Percentiles rank a stretch among this genome's conserved stretches.
phyloP scores from a whole-genome alignment of 1,140 invertebrate species.

The Luehdorfia chinensis region DNA sequence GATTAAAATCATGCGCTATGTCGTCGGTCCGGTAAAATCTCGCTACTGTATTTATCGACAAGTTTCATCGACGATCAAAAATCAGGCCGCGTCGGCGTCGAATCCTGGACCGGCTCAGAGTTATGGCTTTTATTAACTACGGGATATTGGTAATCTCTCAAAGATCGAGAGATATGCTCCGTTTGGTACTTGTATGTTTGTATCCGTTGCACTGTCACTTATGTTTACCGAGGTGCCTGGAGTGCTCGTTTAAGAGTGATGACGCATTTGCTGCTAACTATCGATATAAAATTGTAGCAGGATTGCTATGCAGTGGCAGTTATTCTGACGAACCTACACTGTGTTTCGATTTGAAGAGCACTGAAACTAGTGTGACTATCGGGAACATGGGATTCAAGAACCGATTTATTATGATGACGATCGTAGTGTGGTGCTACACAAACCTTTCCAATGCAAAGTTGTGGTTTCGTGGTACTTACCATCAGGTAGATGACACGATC shows the following conservation, averaged over 20 bases:
- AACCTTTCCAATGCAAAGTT: no score
- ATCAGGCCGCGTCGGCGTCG: slow-evolving; percentile 11
- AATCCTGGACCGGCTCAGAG: slow-evolving; percentile 3
- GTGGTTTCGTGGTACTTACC: no score
- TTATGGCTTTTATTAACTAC: slow-evolving; percentile 26
- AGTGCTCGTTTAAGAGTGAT: neutral
- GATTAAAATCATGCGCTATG: slow-evolving; percentile 13
- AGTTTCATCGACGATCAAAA: slow-evolving; percentile 14
- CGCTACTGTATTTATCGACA: slow-evolving; percentile 3
- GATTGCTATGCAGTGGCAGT: no score
- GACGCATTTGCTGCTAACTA: no score
- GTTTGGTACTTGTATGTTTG: slow-evolving; percentile 4
- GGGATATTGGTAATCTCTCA: slow-evolving; percentile 29
- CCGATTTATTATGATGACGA: no score
- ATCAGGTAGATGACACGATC: no score
- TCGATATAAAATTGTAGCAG: no score
- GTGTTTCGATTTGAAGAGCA: no score
- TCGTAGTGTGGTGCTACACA: no score
- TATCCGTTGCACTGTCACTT: neutral
- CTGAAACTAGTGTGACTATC: no score
- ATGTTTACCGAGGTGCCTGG: neutral
- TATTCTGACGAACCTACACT: no score
- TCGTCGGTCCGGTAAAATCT: slow-evolving; percentile 13
- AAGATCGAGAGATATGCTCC: slow-evolving; percentile 8
- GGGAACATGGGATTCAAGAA: no score